Evolutionary conservation across 2,888 invertebrate species (phyloP).

Genomic region (Microdon myrmicae): DNA sequence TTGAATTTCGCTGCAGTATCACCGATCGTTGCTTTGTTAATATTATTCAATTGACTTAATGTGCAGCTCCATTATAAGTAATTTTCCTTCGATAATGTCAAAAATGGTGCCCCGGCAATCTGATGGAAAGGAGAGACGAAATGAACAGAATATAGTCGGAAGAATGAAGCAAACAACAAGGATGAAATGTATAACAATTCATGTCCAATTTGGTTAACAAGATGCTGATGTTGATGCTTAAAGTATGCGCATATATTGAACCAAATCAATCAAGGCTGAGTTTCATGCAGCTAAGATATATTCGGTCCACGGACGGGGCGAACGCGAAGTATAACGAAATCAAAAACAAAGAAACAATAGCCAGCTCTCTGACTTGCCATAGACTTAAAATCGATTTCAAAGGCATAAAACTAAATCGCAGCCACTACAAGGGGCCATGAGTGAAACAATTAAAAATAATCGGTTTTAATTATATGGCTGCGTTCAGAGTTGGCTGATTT

Average conservation of each 20-base stretch:
- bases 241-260: conserved; percentile 22
- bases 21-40: conserved; percentile 36
- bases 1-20: background rate
- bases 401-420: conserved; percentile 1
- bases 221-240: conserved; percentile 15
- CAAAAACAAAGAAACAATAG: conserved; percentile 1
- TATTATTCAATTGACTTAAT: conserved; percentile 45
- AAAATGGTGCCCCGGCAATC: conserved; percentile 24
- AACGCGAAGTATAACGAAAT: conserved; percentile 1
- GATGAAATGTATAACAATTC: conserved; percentile 14
- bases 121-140: no score
- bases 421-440: conserved; percentile 6
- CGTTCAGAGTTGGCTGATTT: conserved; percentile 40
- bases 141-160: background rate
- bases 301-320: no score
- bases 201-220: conserved; percentile 46
- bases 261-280: conserved; percentile 44
- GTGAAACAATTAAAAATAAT: conserved; percentile 46
- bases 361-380: background rate
- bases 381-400: conserved; percentile 22
- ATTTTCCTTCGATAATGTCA: conserved; percentile 45
- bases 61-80: conserved; percentile 44
- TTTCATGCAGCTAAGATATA: conserved; percentile 15
- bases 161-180: background rate
- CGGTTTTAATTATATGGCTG: conserved; percentile 37